phyloP scores from a whole-genome alignment of 2,797 vertebrate species.

The Tapirus indicus region DNA sequence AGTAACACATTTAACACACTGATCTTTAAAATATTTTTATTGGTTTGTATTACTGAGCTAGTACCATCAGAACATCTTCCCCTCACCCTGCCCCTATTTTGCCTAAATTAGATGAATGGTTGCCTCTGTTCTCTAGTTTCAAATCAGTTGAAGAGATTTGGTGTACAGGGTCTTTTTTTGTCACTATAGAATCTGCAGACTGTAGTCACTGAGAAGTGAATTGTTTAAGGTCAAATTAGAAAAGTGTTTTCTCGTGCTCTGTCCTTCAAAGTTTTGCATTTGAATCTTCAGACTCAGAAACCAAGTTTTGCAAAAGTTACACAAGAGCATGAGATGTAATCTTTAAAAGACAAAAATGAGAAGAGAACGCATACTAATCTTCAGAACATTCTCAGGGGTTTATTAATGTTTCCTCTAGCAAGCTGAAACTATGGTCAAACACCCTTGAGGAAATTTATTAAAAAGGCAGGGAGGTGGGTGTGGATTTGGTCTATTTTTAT shows the following conservation, averaged over 20 bases:
- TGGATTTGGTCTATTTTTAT: constrained; percentile 60
- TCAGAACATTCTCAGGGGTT: neutral
- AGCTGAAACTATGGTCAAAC: neutral
- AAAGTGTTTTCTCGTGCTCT: neutral
- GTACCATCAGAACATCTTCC: neutral
- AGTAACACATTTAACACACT: neutral
- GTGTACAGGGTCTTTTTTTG: neutral
- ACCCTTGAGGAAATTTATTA: neutral
- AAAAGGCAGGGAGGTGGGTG: neutral
- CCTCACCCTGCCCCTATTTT: neutral
- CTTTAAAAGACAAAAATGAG: constrained; percentile 32
- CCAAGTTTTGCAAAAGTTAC: neutral
- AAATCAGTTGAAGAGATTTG: neutral
- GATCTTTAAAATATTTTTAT: neutral
- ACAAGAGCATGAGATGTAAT: neutral
- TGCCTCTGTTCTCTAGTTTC: neutral
- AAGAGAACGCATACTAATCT: neutral
- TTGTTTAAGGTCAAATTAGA: constrained; percentile 34
- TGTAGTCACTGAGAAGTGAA: neutral
- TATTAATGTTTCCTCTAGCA: neutral
- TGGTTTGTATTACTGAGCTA: neutral
- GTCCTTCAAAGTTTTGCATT: neutral
- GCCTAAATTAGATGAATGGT: neutral
- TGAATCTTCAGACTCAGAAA: neutral
- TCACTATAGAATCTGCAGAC: neutral